These are phyloP conservation scores for rabbit (Oryctolagus cuniculus) DNA, from an alignment of 2,113 vertebrate genomes.

Conservation along the genomic window DNA sequence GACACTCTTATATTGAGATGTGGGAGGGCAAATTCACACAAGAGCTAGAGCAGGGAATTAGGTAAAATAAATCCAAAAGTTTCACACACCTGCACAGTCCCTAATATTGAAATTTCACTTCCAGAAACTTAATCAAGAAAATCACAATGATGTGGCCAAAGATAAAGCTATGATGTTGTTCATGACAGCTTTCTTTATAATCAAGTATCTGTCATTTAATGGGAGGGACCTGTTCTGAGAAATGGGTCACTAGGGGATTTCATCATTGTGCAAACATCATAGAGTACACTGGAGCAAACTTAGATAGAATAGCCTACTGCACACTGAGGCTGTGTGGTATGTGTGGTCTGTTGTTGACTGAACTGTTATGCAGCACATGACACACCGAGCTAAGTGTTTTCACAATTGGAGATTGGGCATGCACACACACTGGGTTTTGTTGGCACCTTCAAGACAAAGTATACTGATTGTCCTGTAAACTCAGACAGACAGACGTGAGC, in stretches of 20 bases:
- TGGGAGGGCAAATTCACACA: neutral
- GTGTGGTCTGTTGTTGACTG: no score
- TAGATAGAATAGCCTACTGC: no score
- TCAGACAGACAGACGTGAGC: neutral
- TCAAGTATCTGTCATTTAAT: no score
- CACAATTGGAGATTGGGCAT: neutral
- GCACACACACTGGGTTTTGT: neutral
- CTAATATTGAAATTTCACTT: neutral
- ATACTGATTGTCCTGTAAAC: neutral
- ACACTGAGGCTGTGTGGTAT: no score
- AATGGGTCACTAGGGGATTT: no score
- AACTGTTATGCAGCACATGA: neutral
- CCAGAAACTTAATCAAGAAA: neutral
- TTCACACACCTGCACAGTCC: neutral
- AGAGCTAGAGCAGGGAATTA: neutral
- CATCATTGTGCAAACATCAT: no score
- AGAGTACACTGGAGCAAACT: no score
- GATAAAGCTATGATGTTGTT: neutral
- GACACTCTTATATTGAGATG: neutral
- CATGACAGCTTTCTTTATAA: neutral
- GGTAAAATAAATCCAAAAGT: neutral
- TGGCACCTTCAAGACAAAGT: neutral
- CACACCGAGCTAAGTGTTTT: neutral
- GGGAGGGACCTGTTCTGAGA: no score
- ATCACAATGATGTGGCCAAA: neutral